Evolutionary conservation across 2,888 invertebrate species (phyloP).

Genomic region (Campoplex capitator): DNA sequence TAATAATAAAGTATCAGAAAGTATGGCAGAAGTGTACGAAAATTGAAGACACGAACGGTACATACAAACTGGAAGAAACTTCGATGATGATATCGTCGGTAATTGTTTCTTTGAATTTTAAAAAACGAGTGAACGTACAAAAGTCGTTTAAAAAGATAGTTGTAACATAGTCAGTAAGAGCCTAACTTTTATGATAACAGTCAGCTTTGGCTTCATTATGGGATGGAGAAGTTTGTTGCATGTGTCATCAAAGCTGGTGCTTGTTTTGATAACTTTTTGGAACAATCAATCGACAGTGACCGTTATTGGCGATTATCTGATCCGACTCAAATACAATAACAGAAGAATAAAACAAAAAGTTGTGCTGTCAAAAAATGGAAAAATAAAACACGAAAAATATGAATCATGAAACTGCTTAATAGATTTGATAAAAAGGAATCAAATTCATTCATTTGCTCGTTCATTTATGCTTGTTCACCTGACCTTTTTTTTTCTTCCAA

Average conservation of each 20-base stretch:
- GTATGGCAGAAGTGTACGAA: conserved; percentile 12
- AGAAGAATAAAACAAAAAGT: neutral
- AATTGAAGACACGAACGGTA: neutral
- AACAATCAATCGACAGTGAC: neutral
- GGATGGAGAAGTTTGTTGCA: neutral
- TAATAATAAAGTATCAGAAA: conserved; percentile 25
- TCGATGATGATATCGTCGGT: conserved; percentile 5
- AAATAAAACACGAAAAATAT: neutral
- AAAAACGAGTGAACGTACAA: neutral
- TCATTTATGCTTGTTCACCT: neutral
- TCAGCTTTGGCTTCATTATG: neutral
- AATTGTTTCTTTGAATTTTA: neutral
- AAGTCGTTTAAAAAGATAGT: neutral
- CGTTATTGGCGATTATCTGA: neutral
- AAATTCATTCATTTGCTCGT: no score
- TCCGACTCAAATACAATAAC: neutral
- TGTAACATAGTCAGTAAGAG: neutral
- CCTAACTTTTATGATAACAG: neutral
- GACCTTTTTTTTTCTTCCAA: neutral
- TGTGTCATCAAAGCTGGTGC: neutral
- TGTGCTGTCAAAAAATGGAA: neutral
- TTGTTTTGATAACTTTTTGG: neutral
- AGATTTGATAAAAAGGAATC: neutral
- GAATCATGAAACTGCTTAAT: neutral
- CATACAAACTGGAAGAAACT: conserved; percentile 9